A percentile compares a stretch with the other conserved stretches of the same genome.
phyloP scores from a whole-genome alignment of 23 tunicate genomes.

The Trididemnum clinides region DNA sequence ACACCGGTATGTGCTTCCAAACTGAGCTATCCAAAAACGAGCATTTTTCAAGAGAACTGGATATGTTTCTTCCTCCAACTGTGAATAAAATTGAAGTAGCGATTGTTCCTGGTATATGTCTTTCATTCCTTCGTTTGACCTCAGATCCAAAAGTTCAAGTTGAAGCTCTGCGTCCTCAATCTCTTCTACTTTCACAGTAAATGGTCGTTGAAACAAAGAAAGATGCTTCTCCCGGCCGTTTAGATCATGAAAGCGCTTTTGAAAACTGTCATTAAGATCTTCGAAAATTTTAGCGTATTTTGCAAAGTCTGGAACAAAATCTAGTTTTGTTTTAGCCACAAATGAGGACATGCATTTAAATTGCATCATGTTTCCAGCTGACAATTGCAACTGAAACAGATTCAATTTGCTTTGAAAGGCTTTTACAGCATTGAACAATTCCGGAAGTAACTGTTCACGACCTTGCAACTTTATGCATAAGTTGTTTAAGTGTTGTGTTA shows the following conservation, averaged over 20 bases:
- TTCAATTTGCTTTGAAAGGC: background rate
- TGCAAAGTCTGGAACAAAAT: background rate
- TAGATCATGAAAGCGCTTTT: background rate
- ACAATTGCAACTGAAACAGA: background rate
- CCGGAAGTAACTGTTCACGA: conserved; percentile 8
- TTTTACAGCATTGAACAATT: background rate
- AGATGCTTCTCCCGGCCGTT: too few species aligned
- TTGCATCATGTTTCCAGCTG: background rate
- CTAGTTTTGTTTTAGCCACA: background rate
- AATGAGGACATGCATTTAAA: background rate
- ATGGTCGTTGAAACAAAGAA: too few species aligned
- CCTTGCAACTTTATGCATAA: conserved; percentile 4
- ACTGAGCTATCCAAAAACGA: background rate
- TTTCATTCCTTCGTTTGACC: background rate
- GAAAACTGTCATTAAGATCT: background rate
- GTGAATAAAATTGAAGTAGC: too few species aligned
- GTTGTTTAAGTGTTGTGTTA: background rate
- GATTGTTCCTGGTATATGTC: background rate
- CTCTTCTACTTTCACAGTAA: background rate
- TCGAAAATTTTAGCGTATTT: background rate
- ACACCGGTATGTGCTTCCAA: background rate
- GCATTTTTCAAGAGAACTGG: background rate
- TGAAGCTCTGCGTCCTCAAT: background rate
- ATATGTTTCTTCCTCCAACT: too few species aligned
- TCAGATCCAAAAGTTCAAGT: background rate